Conservation (phyloP, 2,113 vertebrate genomes). For the Polypterus senegalus region DNA sequence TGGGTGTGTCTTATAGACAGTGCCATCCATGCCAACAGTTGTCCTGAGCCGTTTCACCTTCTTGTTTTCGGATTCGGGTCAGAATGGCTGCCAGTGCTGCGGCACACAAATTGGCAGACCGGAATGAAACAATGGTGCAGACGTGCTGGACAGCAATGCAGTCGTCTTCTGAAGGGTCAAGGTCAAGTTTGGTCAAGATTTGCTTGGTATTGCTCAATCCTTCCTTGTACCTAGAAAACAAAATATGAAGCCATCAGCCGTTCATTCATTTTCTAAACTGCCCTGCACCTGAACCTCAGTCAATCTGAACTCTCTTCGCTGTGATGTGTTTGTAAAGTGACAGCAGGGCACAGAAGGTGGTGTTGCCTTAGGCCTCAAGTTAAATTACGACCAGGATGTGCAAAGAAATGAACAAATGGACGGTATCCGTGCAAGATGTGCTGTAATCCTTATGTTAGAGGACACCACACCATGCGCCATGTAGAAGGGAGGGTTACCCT, state of each 20-base stretch:
- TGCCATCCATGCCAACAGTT: slow-evolving; percentile 81
- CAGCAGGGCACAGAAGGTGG: too few relatives aligned
- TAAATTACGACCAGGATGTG: too few relatives aligned
- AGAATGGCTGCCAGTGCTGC: slow-evolving; percentile 73
- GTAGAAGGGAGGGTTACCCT: too few relatives aligned
- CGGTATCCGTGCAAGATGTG: too few relatives aligned
- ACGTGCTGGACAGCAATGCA: slow-evolving; percentile 77
- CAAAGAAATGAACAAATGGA: too few relatives aligned
- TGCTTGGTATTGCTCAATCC: slow-evolving; percentile 71
- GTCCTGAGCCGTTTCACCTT: slow-evolving; percentile 56
- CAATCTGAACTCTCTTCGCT: too few relatives aligned
- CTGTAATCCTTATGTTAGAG: too few relatives aligned
- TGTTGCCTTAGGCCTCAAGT: too few relatives aligned
- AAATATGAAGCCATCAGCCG: not conserved
- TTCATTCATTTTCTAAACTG: too few relatives aligned
- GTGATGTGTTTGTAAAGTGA: too few relatives aligned
- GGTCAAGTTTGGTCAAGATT: slow-evolving; percentile 57
- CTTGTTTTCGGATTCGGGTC: slow-evolving; percentile 65
- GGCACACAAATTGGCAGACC: slow-evolving; percentile 80
- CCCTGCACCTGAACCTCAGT: too few relatives aligned
- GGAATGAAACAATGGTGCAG: slow-evolving; percentile 78
- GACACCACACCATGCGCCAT: too few relatives aligned
- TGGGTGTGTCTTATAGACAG: slow-evolving; percentile 75
- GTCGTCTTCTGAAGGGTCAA: slow-evolving; percentile 66
- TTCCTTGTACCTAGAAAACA: slow-evolving; percentile 55